These are phyloP conservation scores for Ichneumon xanthorius DNA, from an alignment of 2,888 invertebrate species.

Conservation along the genomic window DNA sequence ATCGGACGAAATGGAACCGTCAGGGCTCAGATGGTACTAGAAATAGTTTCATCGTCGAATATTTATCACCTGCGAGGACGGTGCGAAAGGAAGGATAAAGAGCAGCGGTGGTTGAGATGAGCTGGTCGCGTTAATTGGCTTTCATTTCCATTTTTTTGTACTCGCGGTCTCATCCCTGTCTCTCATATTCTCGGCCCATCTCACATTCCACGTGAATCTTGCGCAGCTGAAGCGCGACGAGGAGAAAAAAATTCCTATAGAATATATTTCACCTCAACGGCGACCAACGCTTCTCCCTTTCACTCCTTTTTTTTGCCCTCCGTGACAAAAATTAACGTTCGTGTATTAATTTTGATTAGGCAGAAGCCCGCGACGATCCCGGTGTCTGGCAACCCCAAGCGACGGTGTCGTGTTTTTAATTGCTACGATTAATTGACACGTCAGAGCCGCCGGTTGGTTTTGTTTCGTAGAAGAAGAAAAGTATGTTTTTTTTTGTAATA, in stretches of 20 bases:
- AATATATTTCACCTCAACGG: conserved; percentile 20
- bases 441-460: conserved; percentile 14
- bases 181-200: conserved; percentile 28
- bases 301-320: neutral
- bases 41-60: conserved; percentile 70
- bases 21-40: conserved; percentile 71
- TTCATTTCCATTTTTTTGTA: conserved; percentile 50
- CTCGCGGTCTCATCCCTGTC: conserved; percentile 39
- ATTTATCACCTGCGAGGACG: conserved; percentile 60
- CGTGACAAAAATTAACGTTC: conserved; percentile 36
- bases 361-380: conserved; percentile 1
- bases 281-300: neutral
- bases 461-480: conserved; percentile 4
- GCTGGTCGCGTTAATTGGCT: conserved; percentile 57
- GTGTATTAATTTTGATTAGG: conserved; percentile 38
- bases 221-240: conserved; percentile 22
- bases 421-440: conserved; percentile 37
- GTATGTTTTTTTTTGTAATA: neutral
- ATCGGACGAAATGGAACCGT: conserved; percentile 73
- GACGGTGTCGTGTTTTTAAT: conserved; percentile 22
- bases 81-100: conserved; percentile 20
- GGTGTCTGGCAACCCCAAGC: neutral
- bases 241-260: conserved; percentile 5
- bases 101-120: conserved; percentile 41
- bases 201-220: conserved; percentile 35